Evolutionary conservation across 2,888 invertebrate genomes (phyloP).

Genomic region (Leptopilina myrica): DNA sequence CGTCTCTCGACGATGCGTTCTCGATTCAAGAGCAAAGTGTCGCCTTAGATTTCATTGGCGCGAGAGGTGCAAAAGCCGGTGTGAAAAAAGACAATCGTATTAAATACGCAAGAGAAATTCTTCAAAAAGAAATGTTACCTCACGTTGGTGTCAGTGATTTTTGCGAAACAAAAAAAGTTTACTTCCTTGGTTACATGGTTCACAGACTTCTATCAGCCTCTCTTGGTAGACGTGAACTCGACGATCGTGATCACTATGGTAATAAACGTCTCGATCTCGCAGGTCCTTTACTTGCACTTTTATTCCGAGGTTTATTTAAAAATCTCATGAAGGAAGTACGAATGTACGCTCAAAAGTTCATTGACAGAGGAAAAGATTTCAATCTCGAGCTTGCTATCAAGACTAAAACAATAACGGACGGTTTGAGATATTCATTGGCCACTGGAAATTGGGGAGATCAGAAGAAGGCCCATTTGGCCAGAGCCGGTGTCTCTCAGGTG

Average conservation of each 20-base stretch:
- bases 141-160: slow-evolving; percentile 99
- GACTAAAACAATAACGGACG: slow-evolving; percentile 98
- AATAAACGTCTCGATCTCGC: slow-evolving; percentile 99
- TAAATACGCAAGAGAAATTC: slow-evolving; percentile 99
- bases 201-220: slow-evolving; percentile 96
- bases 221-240: slow-evolving; percentile 95
- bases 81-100: slow-evolving; percentile 99
- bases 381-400: slow-evolving; percentile 97
- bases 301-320: slow-evolving; percentile 97
- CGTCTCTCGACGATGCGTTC: slow-evolving; percentile 99
- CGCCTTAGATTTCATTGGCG: slow-evolving; percentile 98
- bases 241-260: slow-evolving; percentile 99
- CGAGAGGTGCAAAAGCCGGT: slow-evolving; percentile 97
- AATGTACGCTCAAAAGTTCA: slow-evolving; percentile 99
- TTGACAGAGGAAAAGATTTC: slow-evolving; percentile 99
- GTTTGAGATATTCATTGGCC: slow-evolving; percentile 97
- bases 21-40: slow-evolving; percentile 99
- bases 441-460: slow-evolving; percentile 99
- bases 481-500: slow-evolving; percentile 97
- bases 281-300: slow-evolving; percentile 96
- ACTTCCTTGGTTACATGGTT: slow-evolving; percentile 99
- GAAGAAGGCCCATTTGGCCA: slow-evolving; percentile 99
- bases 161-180: slow-evolving; percentile 99
- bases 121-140: slow-evolving; percentile 99
- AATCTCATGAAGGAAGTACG: slow-evolving; percentile 98